Evolutionary conservation across 2,888 invertebrate genomes (phyloP).

Genomic region (Leucophenga montana): DNA sequence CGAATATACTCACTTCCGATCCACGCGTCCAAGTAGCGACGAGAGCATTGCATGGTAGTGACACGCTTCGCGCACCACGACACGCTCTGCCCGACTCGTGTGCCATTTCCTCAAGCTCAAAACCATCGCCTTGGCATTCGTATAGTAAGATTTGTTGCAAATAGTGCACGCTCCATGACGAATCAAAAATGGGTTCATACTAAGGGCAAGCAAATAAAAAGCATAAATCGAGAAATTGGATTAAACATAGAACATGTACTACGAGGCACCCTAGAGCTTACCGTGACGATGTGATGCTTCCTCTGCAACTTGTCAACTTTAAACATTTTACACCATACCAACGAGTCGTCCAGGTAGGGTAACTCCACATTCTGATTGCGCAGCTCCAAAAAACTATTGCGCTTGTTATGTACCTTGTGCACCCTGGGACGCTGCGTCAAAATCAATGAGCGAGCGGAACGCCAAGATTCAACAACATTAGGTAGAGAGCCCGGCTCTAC

Average conservation of each 20-base stretch:
- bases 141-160: slow-evolving; percentile 80
- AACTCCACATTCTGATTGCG: slow-evolving; percentile 76
- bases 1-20: slow-evolving; percentile 74
- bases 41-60: slow-evolving; percentile 77
- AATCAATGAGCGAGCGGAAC: slow-evolving; percentile 76
- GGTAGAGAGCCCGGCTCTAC: slow-evolving; percentile 76
- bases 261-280: slow-evolving; percentile 70
- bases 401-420: slow-evolving; percentile 51
- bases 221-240: background rate
- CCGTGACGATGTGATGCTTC: slow-evolving; percentile 78
- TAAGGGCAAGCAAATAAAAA: slow-evolving; percentile 64
- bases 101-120: slow-evolving; percentile 74
- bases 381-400: slow-evolving; percentile 74
- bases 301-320: slow-evolving; percentile 75
- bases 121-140: slow-evolving; percentile 77
- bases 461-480: slow-evolving; percentile 70
- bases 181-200: slow-evolving; percentile 79
- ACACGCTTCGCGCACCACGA: slow-evolving; percentile 75
- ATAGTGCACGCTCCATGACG: slow-evolving; percentile 75
- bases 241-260: background rate
- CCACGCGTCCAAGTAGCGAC: slow-evolving; percentile 80
- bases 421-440: slow-evolving; percentile 75
- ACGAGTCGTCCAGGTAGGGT: slow-evolving; percentile 76
- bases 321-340: slow-evolving; percentile 79
- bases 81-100: slow-evolving; percentile 75